phyloP scores from a whole-genome alignment of 2,888 invertebrate genomes.

The Gastracanthus pulcherrimus region DNA sequence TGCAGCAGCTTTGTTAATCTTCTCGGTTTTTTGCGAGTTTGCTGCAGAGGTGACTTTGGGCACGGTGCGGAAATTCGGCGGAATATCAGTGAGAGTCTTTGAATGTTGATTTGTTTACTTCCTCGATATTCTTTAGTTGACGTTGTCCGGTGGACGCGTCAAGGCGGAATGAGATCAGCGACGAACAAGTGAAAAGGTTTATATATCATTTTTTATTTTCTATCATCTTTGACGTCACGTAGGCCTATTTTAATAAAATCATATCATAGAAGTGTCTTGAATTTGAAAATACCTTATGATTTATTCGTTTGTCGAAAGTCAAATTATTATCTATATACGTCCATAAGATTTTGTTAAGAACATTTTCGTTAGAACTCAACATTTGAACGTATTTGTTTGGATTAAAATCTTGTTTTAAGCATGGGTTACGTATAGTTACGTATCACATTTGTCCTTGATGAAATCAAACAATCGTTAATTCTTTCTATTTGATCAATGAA shows the following conservation, averaged over 20 bases:
- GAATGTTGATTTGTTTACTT: background rate
- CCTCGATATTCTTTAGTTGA: background rate
- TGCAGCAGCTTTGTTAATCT: background rate
- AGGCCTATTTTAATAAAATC: background rate
- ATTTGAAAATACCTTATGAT: too few relatives aligned
- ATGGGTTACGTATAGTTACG: background rate
- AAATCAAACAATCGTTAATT: background rate
- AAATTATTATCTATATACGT: too few relatives aligned
- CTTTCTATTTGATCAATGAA: background rate
- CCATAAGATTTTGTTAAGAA: background rate
- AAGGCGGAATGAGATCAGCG: background rate
- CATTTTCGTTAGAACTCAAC: too few relatives aligned
- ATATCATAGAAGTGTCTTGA: background rate
- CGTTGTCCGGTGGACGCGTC: background rate
- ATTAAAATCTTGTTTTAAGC: background rate
- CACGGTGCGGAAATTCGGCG: background rate
- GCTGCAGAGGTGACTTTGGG: too few relatives aligned
- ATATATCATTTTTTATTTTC: background rate
- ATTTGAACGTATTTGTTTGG: too few relatives aligned
- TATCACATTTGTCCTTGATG: too few relatives aligned
- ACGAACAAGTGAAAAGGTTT: background rate
- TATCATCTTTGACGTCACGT: background rate
- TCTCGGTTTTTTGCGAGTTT: background rate
- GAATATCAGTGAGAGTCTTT: background rate
- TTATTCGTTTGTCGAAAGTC: too few relatives aligned